These are phyloP conservation scores for Apamea epomidion DNA, from an alignment of 2,888 invertebrate genomes.

Conservation along the genomic window DNA sequence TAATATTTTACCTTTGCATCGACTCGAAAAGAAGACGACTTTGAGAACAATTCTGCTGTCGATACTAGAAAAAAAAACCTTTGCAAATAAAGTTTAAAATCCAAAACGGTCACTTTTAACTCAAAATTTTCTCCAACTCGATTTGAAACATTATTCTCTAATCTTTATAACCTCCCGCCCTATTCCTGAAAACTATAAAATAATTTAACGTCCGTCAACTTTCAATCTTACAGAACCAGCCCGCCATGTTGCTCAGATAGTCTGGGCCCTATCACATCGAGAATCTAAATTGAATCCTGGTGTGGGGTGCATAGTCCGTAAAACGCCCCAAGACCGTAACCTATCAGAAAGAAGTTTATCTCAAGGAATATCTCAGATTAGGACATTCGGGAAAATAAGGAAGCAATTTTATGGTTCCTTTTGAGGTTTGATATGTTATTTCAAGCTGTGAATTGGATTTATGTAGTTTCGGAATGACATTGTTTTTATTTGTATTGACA, in stretches of 20 bases:
- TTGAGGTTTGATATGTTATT: constrained; percentile 51
- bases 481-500: not conserved
- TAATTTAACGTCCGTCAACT: constrained; percentile 57
- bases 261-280: constrained; percentile 79
- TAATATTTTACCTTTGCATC: no score
- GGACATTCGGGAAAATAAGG: constrained; percentile 62
- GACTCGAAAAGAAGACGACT: no score
- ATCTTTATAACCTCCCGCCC: constrained; percentile 30
- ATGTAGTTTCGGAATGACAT: not conserved
- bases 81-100: not conserved
- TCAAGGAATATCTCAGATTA: constrained; percentile 68
- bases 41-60: not conserved
- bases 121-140: not conserved
- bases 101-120: not conserved
- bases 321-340: constrained; percentile 75
- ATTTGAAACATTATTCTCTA: not conserved
- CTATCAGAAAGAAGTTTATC: constrained; percentile 68
- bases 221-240: constrained; percentile 57
- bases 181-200: constrained; percentile 57
- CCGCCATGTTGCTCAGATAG: constrained; percentile 69
- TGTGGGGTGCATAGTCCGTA: constrained; percentile 83
- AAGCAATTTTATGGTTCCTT: constrained; percentile 60
- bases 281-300: constrained; percentile 89
- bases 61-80: not conserved
- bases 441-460: constrained; percentile 20